A percentile compares a stretch with the other conserved stretches of the same genome.
Conservation (phyloP, 2,888 invertebrate species). For the Papilio demoleus region DNA sequence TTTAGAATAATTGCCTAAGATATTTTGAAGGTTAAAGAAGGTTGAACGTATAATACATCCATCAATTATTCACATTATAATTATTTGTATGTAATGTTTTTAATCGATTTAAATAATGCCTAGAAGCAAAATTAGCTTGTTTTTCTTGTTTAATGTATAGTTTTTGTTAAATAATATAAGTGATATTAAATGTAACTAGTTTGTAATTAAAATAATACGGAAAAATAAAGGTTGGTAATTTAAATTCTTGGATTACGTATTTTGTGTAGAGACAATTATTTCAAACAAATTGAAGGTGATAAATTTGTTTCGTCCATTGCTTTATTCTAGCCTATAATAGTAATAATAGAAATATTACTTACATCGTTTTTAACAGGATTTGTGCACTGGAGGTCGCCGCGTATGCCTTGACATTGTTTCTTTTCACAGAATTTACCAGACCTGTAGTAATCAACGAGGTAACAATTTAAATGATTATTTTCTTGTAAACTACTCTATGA, state of each 20-base stretch:
- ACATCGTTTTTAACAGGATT: constrained; percentile 53
- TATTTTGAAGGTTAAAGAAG: too few relatives aligned
- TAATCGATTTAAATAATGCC: neutral
- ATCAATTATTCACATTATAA: neutral
- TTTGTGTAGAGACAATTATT: neutral
- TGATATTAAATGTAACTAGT: too few relatives aligned
- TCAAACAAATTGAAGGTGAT: neutral
- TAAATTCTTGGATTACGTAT: neutral
- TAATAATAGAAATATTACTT: constrained; percentile 50
- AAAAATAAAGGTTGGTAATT: neutral
- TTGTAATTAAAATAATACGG: too few relatives aligned
- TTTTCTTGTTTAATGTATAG: too few relatives aligned
- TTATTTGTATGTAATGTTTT: neutral
- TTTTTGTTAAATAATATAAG: too few relatives aligned
- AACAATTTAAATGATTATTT: neutral
- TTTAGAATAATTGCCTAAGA: too few relatives aligned
- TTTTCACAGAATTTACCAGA: constrained; percentile 54
- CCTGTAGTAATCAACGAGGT: constrained; percentile 49
- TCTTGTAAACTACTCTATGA: too few relatives aligned
- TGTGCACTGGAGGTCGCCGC: constrained; percentile 60
- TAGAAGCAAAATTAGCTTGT: neutral
- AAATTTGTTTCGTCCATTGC: too few relatives aligned
- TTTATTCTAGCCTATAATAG: too few relatives aligned
- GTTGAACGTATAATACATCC: too few relatives aligned
- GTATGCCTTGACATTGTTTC: constrained; percentile 49